A percentile compares a stretch with the other conserved stretches of the same genome.
Evolutionary conservation across 2,888 invertebrate species (phyloP).

Genomic region (Agapostemon virescens): DNA sequence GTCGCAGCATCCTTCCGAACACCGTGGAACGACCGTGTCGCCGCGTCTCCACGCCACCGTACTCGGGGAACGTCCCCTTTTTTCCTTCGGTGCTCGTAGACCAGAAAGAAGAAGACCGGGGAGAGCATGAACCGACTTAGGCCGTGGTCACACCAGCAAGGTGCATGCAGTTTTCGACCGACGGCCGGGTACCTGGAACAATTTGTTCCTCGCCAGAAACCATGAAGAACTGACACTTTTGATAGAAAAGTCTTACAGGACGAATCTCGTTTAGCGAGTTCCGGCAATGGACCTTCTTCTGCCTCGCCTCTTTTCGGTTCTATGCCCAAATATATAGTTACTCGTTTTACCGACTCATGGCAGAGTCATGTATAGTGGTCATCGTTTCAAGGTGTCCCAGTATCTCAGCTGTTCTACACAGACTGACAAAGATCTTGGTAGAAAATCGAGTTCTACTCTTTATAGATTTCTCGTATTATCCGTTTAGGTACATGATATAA

Average conservation of each 20-base stretch:
- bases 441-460: no score
- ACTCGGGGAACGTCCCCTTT: constrained; percentile 19
- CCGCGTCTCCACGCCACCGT: constrained; percentile 52
- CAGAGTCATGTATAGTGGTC: no score
- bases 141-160: constrained; percentile 6
- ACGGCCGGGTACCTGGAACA: not conserved
- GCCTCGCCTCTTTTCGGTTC: fast-evolving
- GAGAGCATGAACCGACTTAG: constrained; percentile 23
- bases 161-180: not conserved
- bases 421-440: no score
- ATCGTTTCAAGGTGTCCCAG: no score
- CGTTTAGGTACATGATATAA: no score
- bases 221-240: not conserved
- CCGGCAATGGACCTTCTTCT: not conserved
- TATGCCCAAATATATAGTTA: no score
- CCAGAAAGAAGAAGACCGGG: constrained; percentile 21
- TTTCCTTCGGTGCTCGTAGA: constrained; percentile 6
- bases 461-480: no score
- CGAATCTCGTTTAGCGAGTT: not conserved
- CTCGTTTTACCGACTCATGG: no score
- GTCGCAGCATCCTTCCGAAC: constrained; percentile 66
- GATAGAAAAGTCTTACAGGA: not conserved
- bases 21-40: constrained; percentile 64
- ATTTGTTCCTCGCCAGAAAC: not conserved
- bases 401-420: no score